Base-by-base conservation (phyloP, 1,140 invertebrate genomes). In the Hesperophylax magnus region DNA sequence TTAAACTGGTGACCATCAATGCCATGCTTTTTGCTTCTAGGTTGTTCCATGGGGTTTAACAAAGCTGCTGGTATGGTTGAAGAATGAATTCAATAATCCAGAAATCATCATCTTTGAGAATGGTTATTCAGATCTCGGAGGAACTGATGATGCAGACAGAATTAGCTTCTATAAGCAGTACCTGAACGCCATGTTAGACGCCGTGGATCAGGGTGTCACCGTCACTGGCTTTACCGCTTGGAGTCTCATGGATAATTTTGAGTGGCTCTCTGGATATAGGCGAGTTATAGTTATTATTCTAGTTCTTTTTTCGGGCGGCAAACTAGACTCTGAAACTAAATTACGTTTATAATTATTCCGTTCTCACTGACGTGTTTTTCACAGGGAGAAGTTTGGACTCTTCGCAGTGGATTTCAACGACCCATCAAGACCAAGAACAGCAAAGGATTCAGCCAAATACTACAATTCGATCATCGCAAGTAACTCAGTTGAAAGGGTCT, bases 391-490 rank as follows among this genome's bases (percentile, higher is more conserved):
- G 82, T 97, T 96, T 86, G 96, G 96, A 2, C 85, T 97, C 0
- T 93, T 93, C 84, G 89, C 92, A 17, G 94, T 97, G 0, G 92
- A 97, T 86, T 96, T 96, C 84, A 89, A 87, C 2, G 90, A 93
- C 82, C 91, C 93, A 1, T 86, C 93, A 1, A 91, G 92, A 82
- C 92, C 90, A 2, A 90, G 95, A 80, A 94, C 90, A 1, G 92
- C 92, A 1, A 96, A 96, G 86, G 88, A 92, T 24, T 96, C 95
- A n/a, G 91, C 93, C 0, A 82, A 90, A 3, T 84, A 81, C 60
- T 84, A 79, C 56, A 63, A 20, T 20, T 52, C 77, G 6, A 39
- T 84, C 8, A 80, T 84, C n/a, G 79, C 58, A 52, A 65, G 17
- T n/a, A 77, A 52, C 20, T 14, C 39, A 15, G 9, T 47, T 47